A percentile compares a stretch with the other conserved stretches of the same genome.
phyloP scores from a whole-genome alignment of 2,888 invertebrate genomes.

The Furcula furcula region DNA sequence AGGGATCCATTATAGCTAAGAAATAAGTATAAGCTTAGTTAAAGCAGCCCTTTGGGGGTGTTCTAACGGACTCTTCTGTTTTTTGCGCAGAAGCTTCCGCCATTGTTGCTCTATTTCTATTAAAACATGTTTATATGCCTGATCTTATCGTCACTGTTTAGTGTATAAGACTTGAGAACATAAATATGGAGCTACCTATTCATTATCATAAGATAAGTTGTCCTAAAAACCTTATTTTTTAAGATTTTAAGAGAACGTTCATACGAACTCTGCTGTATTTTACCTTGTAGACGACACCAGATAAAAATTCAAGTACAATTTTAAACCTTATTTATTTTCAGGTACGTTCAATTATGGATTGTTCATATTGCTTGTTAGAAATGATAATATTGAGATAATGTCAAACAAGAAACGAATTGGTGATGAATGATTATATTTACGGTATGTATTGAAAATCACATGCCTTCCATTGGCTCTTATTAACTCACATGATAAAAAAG shows the following conservation, averaged over 20 bases:
- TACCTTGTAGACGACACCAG: slow-evolving; percentile 11
- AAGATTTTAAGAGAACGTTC: slow-evolving; percentile 5
- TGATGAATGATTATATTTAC: slow-evolving; percentile 43
- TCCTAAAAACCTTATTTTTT: slow-evolving; percentile 7
- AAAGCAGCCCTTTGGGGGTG: too few relatives aligned
- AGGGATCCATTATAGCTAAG: too few relatives aligned
- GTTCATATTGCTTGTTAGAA: slow-evolving; percentile 2
- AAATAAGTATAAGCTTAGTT: too few relatives aligned
- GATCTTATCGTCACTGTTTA: too few relatives aligned
- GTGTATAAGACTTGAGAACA: background rate
- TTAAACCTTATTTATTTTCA: slow-evolving; percentile 13
- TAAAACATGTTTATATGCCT: too few relatives aligned
- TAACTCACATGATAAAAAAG: slow-evolving; percentile 25
- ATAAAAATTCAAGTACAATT: slow-evolving; percentile 12
- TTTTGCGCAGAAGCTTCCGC: too few relatives aligned
- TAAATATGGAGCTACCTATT: background rate
- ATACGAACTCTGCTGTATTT: slow-evolving; percentile 8
- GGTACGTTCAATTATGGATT: background rate
- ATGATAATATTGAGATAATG: slow-evolving; percentile 38
- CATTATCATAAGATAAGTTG: slow-evolving; percentile 5
- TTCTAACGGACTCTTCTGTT: too few relatives aligned
- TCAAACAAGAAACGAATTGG: too few relatives aligned
- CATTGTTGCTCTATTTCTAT: too few relatives aligned
- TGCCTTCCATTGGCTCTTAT: slow-evolving; percentile 11
- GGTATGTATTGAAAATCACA: slow-evolving; percentile 32